These are phyloP conservation scores for Synanthedon myopaeformis DNA, from an alignment of 2,888 invertebrate genomes.

Conservation along the genomic window DNA sequence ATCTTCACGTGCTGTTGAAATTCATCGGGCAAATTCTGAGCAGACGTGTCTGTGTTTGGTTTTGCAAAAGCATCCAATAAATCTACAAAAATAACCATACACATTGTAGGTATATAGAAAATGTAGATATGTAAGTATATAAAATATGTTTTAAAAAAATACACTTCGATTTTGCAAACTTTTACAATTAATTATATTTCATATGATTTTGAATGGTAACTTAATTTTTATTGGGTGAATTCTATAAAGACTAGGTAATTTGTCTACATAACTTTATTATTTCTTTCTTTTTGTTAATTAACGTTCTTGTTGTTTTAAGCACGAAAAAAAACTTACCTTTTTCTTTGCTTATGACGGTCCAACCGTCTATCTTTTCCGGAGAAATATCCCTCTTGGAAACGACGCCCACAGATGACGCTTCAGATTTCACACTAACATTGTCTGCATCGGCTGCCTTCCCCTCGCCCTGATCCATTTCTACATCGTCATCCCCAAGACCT, in stretches of 20 bases:
- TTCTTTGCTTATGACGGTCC: conserved; percentile 53
- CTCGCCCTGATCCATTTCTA: conserved; percentile 26
- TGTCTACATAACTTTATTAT: too few species aligned
- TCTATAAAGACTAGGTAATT: too few species aligned
- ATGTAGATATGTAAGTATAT: too few species aligned
- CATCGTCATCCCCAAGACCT: conserved; percentile 10
- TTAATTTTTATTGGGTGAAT: too few species aligned
- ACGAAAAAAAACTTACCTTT: conserved; percentile 26
- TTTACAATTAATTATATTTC: too few species aligned
- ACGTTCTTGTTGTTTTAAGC: too few species aligned
- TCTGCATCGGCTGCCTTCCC: conserved; percentile 12
- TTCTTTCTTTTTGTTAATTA: too few species aligned
- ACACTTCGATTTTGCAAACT: too few species aligned
- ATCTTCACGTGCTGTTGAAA: conserved; percentile 35
- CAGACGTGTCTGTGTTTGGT: conserved; percentile 5
- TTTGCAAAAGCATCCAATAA: conserved; percentile 23
- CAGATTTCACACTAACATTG: conserved; percentile 10
- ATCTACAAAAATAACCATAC: conserved; percentile 19
- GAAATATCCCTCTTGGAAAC: conserved; percentile 26
- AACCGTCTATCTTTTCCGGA: conserved; percentile 41
- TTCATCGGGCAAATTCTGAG: conserved; percentile 37
- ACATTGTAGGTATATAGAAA: too few species aligned
- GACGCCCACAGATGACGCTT: conserved; percentile 12
- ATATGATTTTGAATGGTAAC: too few species aligned
- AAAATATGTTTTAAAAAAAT: too few species aligned